Base-by-base conservation (phyloP, 2,797 vertebrate species). In the Steatocranus sp. region DNA sequence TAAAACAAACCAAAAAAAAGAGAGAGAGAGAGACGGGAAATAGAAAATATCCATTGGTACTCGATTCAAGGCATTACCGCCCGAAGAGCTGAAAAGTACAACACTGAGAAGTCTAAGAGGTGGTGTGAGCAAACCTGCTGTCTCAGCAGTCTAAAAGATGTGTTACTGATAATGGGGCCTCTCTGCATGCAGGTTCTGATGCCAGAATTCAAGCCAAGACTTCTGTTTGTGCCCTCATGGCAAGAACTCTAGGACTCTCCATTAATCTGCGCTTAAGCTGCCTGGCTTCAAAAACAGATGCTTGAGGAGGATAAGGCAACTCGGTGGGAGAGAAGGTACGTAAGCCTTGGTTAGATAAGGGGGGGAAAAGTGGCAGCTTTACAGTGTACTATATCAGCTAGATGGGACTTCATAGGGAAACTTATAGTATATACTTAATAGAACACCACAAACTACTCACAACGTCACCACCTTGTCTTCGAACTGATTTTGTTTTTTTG, bases 251-350 rank as follows among this genome's bases (percentile, higher is more conserved):
- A 82, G 91, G 90, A 94, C 90, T 93, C 90, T 86, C 86, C 87
- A 91, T 96, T 95, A 95, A 96, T 94, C 94, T 93, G 87, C 73
- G 87, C 93, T 92, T 95, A 94, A 96, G 94, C 93, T 90, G 87
- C 87, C 89, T 77, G 82, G 90, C 91, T 94, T 94, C 90, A 87
- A 88, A 94, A 93, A 92, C 95, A 95, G 94, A 96, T 95, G 95
- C 91, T 94, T 84, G 85, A 91, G 87, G 78, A 89, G 93, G 93
- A 96, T 95, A 95, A 96, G 93, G 87, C 85, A 83, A 87, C 94
- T 84, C 93, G 43, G 93, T 90, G 85, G 93, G 93, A 90, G 90
- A 90, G 86, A 58, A 91, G 91, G 83, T 66, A 83, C 88, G 84
- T 91, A 93, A 94, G 93, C 92, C 87, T 89, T 56, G 36, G 82